phyloP scores from a whole-genome alignment of 2,797 vertebrate genomes.

The Erethizon dorsatum region DNA sequence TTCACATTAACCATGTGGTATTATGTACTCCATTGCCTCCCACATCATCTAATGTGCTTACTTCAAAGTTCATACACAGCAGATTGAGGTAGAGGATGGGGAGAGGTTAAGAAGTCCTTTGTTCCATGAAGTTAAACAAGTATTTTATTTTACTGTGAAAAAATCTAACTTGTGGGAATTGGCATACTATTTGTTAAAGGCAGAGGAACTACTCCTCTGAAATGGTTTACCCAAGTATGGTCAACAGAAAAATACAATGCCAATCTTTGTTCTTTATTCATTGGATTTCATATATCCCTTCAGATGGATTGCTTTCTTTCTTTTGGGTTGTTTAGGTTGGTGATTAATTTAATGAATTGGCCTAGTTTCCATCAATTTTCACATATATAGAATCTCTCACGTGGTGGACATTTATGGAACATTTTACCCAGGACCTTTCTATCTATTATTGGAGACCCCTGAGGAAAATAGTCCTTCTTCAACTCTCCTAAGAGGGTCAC shows the following conservation, averaged over 20 bases:
- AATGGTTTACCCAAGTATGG: neutral
- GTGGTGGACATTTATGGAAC: slow-evolving; percentile 72
- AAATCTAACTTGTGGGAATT: neutral
- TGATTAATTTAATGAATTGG: slow-evolving; percentile 81
- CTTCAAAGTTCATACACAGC: neutral
- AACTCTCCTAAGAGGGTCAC: neutral
- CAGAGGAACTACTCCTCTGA: neutral
- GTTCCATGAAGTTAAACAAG: neutral
- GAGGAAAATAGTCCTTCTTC: neutral
- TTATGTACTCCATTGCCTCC: neutral
- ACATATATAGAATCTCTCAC: slow-evolving; percentile 72
- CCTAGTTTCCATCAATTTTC: slow-evolving; percentile 81
- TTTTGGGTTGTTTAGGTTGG: slow-evolving; percentile 79
- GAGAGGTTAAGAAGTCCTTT: neutral
- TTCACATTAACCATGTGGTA: neutral
- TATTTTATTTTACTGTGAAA: neutral
- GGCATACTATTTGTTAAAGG: neutral
- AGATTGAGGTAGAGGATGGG: neutral
- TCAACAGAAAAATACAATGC: neutral
- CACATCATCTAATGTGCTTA: neutral
- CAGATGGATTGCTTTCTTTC: slow-evolving; percentile 48
- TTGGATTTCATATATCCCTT: neutral
- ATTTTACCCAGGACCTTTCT: neutral
- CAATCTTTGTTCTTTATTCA: neutral
- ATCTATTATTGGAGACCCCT: neutral